phyloP scores from a whole-genome alignment of 2,113 vertebrate genomes.

The Chloropsis hardwickii region DNA sequence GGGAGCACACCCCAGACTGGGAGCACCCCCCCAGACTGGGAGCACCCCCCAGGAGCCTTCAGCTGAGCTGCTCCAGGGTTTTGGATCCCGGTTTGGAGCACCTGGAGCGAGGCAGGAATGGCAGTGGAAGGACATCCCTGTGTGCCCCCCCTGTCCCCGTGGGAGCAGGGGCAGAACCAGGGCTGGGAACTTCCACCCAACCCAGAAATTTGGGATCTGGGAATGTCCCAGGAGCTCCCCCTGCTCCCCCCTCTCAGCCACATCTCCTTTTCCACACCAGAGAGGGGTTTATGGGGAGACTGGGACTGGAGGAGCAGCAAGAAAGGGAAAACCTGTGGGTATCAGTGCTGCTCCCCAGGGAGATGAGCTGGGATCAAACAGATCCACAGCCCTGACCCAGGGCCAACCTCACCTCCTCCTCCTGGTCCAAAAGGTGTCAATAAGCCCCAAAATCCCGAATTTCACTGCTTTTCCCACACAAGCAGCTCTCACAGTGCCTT shows the following conservation, averaged over 20 bases:
- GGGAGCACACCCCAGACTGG: too few relatives aligned
- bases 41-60: not conserved
- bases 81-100: not conserved
- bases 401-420: not conserved
- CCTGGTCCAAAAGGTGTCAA: fast-evolving
- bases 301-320: not conserved
- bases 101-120: not conserved
- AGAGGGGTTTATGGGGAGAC: not conserved
- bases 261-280: not conserved
- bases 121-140: not conserved
- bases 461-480: not conserved
- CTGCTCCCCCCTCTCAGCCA: not conserved
- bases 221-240: not conserved
- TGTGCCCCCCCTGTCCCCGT: fast-evolving
- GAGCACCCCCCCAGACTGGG: not conserved
- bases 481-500: too few relatives aligned
- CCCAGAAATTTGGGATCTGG: not conserved
- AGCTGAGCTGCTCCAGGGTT: not conserved
- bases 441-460: not conserved
- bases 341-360: not conserved
- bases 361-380: not conserved
- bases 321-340: fast-evolving
- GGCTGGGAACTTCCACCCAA: not conserved
- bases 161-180: not conserved
- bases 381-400: not conserved